Conservation (phyloP, 1,140 invertebrate species). For the Globodera rostochiensis region DNA sequence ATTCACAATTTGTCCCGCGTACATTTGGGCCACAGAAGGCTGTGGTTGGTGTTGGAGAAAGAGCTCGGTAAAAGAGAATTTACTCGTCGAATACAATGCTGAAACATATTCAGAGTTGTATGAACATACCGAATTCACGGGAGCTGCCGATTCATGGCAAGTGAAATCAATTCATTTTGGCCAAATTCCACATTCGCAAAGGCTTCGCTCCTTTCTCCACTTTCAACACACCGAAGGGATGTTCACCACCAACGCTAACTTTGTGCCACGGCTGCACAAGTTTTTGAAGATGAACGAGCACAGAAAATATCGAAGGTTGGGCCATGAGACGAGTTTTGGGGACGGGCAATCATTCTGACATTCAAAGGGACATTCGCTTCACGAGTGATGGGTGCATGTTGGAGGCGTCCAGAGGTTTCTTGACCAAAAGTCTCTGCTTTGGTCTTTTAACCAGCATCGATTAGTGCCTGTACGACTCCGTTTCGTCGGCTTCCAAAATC, state of each 20-base stretch:
- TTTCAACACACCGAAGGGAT: conserved; percentile 78
- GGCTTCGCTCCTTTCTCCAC: conserved; percentile 80
- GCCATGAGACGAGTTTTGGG: not conserved
- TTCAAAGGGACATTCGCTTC: conserved; percentile 2
- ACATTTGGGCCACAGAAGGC: conserved; percentile 48
- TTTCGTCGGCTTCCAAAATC: conserved; percentile 59
- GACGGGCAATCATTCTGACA: too few species aligned
- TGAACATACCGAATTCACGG: conserved; percentile 63
- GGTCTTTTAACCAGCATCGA: conserved; percentile 35
- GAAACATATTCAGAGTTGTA: conserved; percentile 26
- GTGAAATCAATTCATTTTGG: conserved; percentile 77
- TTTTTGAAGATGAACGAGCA: conserved; percentile 57
- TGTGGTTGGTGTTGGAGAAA: conserved; percentile 59
- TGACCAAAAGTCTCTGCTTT: not conserved
- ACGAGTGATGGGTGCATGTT: not conserved
- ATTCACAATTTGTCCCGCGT: conserved; percentile 59
- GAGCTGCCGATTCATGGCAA: conserved; percentile 81
- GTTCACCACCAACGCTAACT: conserved; percentile 68
- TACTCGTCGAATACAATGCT: too few species aligned
- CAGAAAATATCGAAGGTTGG: conserved; percentile 58
- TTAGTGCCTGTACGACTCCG: conserved; percentile 59
- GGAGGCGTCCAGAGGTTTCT: conserved; percentile 11
- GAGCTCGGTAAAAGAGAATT: conserved; percentile 51
- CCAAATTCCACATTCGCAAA: conserved; percentile 69
- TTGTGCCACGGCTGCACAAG: conserved; percentile 57